These are phyloP conservation scores for Xerus inauris DNA, from an alignment of 2,113 vertebrate species.

Conservation along the genomic window DNA sequence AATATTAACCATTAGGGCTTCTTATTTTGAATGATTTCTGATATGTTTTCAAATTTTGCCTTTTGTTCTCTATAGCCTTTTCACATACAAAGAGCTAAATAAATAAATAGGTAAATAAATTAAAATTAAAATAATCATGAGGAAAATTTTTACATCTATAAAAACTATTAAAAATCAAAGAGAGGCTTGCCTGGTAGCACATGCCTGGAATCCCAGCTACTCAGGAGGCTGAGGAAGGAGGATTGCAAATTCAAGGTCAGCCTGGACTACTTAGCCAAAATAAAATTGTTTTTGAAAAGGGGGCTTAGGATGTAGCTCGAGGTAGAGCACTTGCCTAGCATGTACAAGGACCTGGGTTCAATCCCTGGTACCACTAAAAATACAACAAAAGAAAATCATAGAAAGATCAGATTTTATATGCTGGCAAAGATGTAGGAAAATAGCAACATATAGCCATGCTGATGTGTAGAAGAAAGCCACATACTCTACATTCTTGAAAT, in stretches of 20 bases:
- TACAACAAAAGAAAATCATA: too few relatives aligned
- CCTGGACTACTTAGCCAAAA: neutral
- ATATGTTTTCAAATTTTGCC: conserved; percentile 20
- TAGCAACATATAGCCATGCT: neutral
- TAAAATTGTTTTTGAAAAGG: neutral
- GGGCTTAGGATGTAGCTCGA: neutral
- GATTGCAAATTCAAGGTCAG: neutral
- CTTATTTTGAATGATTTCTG: conserved; percentile 6
- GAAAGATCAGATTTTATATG: neutral
- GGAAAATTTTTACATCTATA: conserved; percentile 12
- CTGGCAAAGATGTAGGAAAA: conserved; percentile 10
- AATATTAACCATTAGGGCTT: neutral
- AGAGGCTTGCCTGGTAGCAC: neutral
- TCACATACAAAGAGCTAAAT: neutral
- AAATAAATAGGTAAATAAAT: conserved; percentile 10
- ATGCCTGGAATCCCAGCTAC: neutral
- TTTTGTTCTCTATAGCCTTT: neutral
- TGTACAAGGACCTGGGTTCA: neutral
- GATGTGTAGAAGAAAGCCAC: neutral
- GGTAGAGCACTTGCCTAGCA: neutral
- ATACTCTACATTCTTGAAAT: too few relatives aligned
- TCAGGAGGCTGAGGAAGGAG: too few relatives aligned
- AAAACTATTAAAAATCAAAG: conserved; percentile 2
- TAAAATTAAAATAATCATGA: conserved; percentile 27
- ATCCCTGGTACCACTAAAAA: neutral